Percentiles rank a stretch among this genome's conserved stretches.
Conservation (phyloP, 92 coral and sea anemone genomes). For the Actinernus sp. region DNA sequence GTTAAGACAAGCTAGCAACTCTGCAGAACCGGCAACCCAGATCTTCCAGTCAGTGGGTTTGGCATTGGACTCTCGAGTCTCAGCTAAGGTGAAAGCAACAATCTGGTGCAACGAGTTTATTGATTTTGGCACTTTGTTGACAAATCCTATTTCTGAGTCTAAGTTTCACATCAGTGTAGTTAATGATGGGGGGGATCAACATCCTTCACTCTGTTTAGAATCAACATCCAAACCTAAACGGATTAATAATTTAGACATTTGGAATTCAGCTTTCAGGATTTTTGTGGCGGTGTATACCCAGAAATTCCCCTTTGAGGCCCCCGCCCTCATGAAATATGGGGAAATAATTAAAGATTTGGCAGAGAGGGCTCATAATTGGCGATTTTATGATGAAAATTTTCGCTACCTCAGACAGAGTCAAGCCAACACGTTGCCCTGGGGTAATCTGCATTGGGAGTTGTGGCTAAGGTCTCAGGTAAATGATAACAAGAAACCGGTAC, state of each 20-base stretch:
- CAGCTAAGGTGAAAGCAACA: conserved; percentile 7
- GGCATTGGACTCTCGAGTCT: not conserved
- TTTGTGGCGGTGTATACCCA: conserved; percentile 46
- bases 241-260: conserved; percentile 14
- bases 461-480: conserved; percentile 37
- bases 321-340: conserved; percentile 46
- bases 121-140: conserved; percentile 11
- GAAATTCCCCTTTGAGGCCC: conserved; percentile 35
- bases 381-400: conserved; percentile 49
- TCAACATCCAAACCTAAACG: conserved; percentile 4
- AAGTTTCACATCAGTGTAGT: conserved; percentile 2
- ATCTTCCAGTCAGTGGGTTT: conserved; percentile 28
- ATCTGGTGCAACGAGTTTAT: conserved; percentile 10
- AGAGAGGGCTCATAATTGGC: conserved; percentile 27
- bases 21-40: not conserved
- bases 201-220: conserved; percentile 25
- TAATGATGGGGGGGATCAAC: conserved; percentile 7
- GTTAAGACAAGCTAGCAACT: too few relatives aligned
- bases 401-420: conserved; percentile 35
- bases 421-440: conserved; percentile 22
- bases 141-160: not conserved
- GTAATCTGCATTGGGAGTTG: conserved; percentile 37
- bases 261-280: conserved; percentile 39
- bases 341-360: conserved; percentile 46
- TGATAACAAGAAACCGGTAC: not conserved